Base-by-base conservation (phyloP, 2,113 vertebrate genomes). In the Calyptommatus sinebrachiatus region DNA sequence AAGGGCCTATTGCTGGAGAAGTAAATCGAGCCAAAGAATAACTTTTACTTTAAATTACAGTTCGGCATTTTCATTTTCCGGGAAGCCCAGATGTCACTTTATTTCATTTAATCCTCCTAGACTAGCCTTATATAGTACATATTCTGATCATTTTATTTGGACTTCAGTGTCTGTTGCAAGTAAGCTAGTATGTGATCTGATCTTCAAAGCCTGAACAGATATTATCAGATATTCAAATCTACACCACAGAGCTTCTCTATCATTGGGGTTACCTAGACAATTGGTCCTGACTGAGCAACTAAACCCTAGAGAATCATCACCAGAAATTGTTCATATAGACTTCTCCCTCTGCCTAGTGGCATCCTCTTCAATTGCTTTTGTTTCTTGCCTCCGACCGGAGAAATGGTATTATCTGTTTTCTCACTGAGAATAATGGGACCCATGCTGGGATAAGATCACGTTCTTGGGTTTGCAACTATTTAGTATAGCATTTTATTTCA, bases 271-370 rank as follows among this genome's bases (percentile, higher is more conserved):
- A 81, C 76, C 73, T 73, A 76, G 53, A 81, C 65, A 76, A 28
- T 62, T 62, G 65, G 79, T 81, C 73, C 79, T 81, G 79, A 81
- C 26, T 76, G 72, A 81, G n/a, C 50, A 81, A 75, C 10, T 12
- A 76, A 76, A 46, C 66, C 66, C 79, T 53, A 69, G 35, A 75
- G 65, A 8, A 81, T 21, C 24, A 69, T 48, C 41, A 21, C 8
- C 31, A 35, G 48, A 69, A 53, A 69, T 18, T 20, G 48, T 31
- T 45, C 46, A n/a, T 5, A 22, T 5, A 14, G 46, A 41, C 20
- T 29, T 22, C 41, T 75, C 26, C 61, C 26, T 74, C 72, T 28
- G 48, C 50, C 8, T 10, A 8, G 16, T 63, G 45, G 7, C 7
- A 46, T 70, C 28, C 68, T 41, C 46, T n/a, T 21, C 8, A 7